Conservation (phyloP, 2,113 vertebrate genomes). For the Falcunculus frontatus region DNA sequence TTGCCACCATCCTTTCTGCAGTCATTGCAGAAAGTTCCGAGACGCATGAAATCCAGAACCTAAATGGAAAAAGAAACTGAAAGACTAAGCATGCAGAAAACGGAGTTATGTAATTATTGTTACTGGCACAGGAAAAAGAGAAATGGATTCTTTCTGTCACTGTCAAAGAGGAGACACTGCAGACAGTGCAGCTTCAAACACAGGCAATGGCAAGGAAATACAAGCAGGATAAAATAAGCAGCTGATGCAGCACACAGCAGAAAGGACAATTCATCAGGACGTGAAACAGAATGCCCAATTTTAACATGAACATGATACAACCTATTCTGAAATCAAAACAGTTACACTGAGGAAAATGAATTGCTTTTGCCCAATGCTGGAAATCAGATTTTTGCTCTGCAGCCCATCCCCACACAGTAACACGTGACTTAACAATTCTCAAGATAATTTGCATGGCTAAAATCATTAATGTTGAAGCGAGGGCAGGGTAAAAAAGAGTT, state of each 20-base stretch:
- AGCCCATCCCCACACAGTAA: not conserved
- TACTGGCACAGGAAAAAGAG: not conserved
- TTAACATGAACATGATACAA: not conserved
- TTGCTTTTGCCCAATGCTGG: not conserved
- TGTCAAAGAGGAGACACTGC: not conserved
- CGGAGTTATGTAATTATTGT: not conserved
- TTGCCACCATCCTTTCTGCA: not conserved
- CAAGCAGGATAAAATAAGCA: not conserved
- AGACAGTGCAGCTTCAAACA: not conserved
- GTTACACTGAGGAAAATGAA: not conserved
- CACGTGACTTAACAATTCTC: not conserved
- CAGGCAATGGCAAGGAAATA: not conserved
- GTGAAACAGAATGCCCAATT: not conserved
- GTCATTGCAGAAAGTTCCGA: not conserved
- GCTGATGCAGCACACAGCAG: not conserved
- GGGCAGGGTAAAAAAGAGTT: not conserved
- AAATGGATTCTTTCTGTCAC: not conserved
- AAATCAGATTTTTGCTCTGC: not conserved
- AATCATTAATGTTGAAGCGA: not conserved
- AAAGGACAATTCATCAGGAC: not conserved
- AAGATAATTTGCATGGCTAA: not conserved
- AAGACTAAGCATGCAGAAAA: not conserved
- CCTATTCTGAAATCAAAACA: not conserved
- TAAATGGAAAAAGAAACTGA: not conserved
- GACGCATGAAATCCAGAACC: not conserved